Percentiles rank a stretch among this genome's conserved stretches.
These are phyloP conservation scores for Bambusicola thoracicus DNA, from an alignment of 2,113 vertebrate species.

Conservation along the genomic window DNA sequence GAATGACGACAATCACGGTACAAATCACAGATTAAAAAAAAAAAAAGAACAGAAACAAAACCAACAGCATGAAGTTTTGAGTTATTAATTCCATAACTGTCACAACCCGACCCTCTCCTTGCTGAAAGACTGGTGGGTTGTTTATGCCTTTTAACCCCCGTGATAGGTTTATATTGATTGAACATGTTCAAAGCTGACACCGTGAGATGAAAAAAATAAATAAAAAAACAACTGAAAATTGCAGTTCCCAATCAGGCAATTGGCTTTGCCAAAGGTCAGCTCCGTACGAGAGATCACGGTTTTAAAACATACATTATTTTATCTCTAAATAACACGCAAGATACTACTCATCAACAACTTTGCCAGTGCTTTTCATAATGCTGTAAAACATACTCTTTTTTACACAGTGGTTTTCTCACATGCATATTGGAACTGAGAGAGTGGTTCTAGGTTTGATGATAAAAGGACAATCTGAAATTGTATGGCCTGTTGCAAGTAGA, in stretches of 20 bases:
- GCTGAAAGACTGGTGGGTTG: neutral
- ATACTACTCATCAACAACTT: neutral
- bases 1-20: neutral
- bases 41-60: neutral
- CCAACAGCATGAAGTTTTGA: neutral
- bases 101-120: constrained; percentile 7
- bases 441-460: neutral
- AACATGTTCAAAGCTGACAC: constrained; percentile 48
- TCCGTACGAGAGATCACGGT: neutral
- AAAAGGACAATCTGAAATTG: constrained; percentile 32
- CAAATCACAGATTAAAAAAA: neutral
- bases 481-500: neutral
- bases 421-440: neutral
- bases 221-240: neutral
- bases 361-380: neutral
- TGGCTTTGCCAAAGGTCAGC: constrained; percentile 39
- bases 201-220: neutral
- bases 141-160: constrained; percentile 49
- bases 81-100: constrained; percentile 7
- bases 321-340: constrained; percentile 14
- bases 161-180: constrained; percentile 31
- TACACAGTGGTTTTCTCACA: neutral
- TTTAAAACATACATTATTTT: constrained; percentile 31
- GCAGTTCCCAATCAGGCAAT: neutral
- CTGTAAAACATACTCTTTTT: neutral